Base-by-base conservation (phyloP, 2,113 vertebrate genomes). In the Casuarius casuarius region DNA sequence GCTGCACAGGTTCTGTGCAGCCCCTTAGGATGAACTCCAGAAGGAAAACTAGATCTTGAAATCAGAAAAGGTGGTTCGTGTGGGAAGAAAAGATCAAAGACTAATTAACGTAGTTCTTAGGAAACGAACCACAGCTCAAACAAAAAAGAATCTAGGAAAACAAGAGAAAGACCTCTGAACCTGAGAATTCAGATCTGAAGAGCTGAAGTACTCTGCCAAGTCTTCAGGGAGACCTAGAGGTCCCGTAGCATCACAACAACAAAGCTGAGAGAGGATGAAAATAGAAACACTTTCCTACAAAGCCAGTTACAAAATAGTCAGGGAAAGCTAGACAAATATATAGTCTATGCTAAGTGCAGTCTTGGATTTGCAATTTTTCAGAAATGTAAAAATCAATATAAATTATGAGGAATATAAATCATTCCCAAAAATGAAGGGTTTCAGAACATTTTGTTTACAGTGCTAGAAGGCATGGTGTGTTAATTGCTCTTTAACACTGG, bases 41-140 rank as follows among this genome's bases (percentile, higher is more conserved):
- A 5, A 63, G 42, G 44, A 85, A 95, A 94, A 73, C 8, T 26
- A 42, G 8, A 5, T 31, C 85, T 22, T 88, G 11, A 92, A 88
- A 91, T 79, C 52, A 63, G 59, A 84, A 61, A 72, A 66, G 12
- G 40, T 10, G 2, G 4, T 83, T 62, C 67, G 35, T 77, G 63
- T 93, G 72, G 85, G 87, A 94, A 94, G 26, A 54, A 52, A 90
- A 87, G 75, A 93, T 92, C 81, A 94, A 95, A 96, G 80, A 54
- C 38, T 84, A 72, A 80, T 80, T 87, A 71, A 72, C 4, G 67
- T 62, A 42, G 56, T 31, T 90, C 33, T 87, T 79, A 67, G 59
- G 58, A 85, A 92, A 81, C 15, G 22, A 92, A 54, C 52, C 5
- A 25, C 33, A 56, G 38, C 66, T 58, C 44, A 49, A 79, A 33